Evolutionary conservation across 2,113 vertebrate genomes (phyloP).

Genomic region (Phainopepla nitens): DNA sequence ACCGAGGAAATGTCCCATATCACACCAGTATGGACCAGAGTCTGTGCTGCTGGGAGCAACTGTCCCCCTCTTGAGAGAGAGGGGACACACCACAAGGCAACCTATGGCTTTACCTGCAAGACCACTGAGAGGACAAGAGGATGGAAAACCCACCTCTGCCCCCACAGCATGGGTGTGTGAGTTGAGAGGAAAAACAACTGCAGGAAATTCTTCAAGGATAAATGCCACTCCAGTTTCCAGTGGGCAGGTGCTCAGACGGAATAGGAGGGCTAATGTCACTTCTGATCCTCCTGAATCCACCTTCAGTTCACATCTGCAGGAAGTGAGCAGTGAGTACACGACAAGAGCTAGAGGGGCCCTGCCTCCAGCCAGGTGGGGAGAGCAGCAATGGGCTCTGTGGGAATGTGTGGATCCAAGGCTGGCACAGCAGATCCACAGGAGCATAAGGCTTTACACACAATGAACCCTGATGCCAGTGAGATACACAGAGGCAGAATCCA

Average conservation of each 20-base stretch:
- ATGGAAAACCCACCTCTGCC: not conserved
- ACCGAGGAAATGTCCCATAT: not conserved
- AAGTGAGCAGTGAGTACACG: not conserved
- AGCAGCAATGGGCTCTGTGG: not conserved
- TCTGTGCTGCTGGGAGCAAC: not conserved
- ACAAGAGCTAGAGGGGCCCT: not conserved
- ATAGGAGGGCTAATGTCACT: not conserved
- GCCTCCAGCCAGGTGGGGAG: not conserved
- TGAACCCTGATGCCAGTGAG: not conserved
- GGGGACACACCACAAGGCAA: not conserved
- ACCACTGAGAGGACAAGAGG: not conserved
- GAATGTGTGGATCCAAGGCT: not conserved
- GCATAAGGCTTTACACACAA: not conserved
- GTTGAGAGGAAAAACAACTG: not conserved
- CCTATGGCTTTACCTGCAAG: not conserved
- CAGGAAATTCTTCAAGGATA: not conserved
- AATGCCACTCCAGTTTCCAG: not conserved
- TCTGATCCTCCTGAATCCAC: not conserved
- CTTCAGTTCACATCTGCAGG: not conserved
- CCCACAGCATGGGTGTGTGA: not conserved
- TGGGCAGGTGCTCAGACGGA: not conserved
- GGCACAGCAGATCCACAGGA: not conserved
- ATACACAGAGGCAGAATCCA: not conserved
- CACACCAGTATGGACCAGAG: not conserved
- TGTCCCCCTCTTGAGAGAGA: not conserved